A percentile compares a stretch with the other conserved stretches of the same genome.
phyloP scores from a whole-genome alignment of 2,888 invertebrate species.

The Erpobdella octoculata region DNA sequence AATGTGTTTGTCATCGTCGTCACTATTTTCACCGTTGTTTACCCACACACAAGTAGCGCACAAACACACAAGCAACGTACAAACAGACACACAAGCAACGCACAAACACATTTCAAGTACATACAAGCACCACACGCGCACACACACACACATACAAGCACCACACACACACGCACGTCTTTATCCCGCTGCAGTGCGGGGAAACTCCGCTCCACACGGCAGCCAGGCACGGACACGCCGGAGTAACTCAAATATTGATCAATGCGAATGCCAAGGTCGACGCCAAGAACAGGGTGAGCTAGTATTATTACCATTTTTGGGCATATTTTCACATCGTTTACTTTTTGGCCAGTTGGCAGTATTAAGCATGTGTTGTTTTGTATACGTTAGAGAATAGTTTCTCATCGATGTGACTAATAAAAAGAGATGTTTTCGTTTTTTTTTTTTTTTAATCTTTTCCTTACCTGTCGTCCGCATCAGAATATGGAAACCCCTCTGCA shows the following conservation, averaged over 20 bases:
- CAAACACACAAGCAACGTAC: no score
- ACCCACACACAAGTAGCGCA: background rate
- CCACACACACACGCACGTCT: background rate
- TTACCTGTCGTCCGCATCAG: conserved; percentile 40
- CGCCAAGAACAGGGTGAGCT: conserved; percentile 64
- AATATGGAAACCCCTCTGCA: conserved; percentile 91
- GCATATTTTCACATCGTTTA: background rate
- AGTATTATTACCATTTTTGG: background rate
- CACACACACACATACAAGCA: background rate
- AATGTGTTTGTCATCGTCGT: background rate
- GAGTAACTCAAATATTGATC: conserved; percentile 83
- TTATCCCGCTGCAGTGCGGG: conserved; percentile 67
- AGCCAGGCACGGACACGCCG: conserved; percentile 89
- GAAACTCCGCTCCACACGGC: conserved; percentile 89
- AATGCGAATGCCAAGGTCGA: conserved; percentile 78
- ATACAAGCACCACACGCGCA: background rate
- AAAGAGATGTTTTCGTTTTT: no score
- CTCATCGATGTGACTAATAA: no score
- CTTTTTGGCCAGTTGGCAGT: background rate
- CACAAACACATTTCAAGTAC: no score
- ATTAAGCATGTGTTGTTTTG: no score
- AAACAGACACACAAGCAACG: background rate
- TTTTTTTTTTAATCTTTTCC: background rate
- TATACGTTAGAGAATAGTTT: no score
- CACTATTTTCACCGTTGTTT: no score